Evolutionary conservation across 2,113 vertebrate species (phyloP), one percentile per base, ranked within the genome.

Genomic region (Motacilla tschutschensis): DNA sequence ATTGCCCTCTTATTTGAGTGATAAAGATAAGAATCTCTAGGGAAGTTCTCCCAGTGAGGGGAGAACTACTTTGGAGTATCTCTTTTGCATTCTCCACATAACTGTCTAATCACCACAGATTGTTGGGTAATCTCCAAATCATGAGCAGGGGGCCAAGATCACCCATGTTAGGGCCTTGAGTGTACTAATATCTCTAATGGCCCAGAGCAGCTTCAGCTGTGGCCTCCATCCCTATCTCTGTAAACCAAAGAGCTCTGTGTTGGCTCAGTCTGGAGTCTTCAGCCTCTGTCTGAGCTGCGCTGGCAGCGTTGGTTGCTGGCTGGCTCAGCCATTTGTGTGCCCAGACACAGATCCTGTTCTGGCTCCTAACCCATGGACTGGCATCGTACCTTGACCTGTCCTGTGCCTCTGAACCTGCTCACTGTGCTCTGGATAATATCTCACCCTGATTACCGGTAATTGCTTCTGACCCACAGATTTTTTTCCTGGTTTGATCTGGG

Each of bases 301-400:
- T 65, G 21, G n/a, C 31, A 47, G 22, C 11, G 15, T 35, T 67
- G 44, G 14, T 47, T 38, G 9, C 13, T 63, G 13, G 2, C 4
- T 62, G 24, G 21, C 25, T 66, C 3, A 36, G 26, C 8, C 1
- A 3, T 24, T 26, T 19, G 5, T 41, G 6, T 50, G 15, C 8
- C 10, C 17, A 22, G 18, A 12, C 5, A 12, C 12, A 21, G 31
- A 60, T 10, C 4, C 8, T 60, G 6, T 11, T 31, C 28, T 63
- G 19, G 10, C 17, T 31, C 15, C 6, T 58, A 54, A 14, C 3
- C 14, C 0, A 0, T 33, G 8, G 38, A 14, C 35, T 72, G 22
- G 33, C 7, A 25, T 76, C 11, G 21, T 63, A 9, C 6, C 21
- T 72, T 84, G 54, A 17, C 9, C 29, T 22, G 5, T 58, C 5